phyloP scores from a whole-genome alignment of 2,888 invertebrate genomes.

The Teinopalpus imperialis region DNA sequence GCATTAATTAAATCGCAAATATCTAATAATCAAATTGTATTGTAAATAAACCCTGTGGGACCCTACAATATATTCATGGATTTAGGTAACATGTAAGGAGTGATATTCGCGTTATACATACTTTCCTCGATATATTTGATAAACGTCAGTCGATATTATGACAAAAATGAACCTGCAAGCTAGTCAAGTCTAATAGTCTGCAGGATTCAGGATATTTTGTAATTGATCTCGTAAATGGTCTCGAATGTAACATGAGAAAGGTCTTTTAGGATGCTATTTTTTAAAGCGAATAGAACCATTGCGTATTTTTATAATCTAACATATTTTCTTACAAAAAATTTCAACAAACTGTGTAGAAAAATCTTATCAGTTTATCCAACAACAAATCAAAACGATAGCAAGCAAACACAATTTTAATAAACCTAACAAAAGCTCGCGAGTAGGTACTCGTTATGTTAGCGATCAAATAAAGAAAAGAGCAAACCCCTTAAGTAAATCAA shows the following conservation, averaged over 20 bases:
- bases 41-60: constrained; percentile 17
- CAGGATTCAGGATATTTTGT: not conserved
- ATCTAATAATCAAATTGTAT: constrained; percentile 23
- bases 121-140: not conserved
- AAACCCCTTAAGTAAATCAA: constrained; percentile 71
- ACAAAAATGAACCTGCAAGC: constrained; percentile 2
- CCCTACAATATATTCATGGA: too few species aligned
- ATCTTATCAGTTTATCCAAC: constrained; percentile 13
- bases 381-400: constrained; percentile 36
- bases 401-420: constrained; percentile 46
- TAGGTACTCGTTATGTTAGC: constrained; percentile 47
- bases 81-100: too few species aligned
- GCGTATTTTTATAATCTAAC: too few species aligned
- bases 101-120: constrained; percentile 3
- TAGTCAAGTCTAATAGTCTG: not conserved
- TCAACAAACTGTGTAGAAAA: not conserved
- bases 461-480: constrained; percentile 73
- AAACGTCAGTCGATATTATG: not conserved
- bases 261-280: not conserved
- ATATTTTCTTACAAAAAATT: too few species aligned
- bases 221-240: constrained; percentile 3
- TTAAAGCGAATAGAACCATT: not conserved
- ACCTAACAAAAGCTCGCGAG: constrained; percentile 45
- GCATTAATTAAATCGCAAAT: constrained; percentile 22
- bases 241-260: not conserved